phyloP scores from a whole-genome alignment of 2,888 invertebrate genomes.

The Diploptera punctata region DNA sequence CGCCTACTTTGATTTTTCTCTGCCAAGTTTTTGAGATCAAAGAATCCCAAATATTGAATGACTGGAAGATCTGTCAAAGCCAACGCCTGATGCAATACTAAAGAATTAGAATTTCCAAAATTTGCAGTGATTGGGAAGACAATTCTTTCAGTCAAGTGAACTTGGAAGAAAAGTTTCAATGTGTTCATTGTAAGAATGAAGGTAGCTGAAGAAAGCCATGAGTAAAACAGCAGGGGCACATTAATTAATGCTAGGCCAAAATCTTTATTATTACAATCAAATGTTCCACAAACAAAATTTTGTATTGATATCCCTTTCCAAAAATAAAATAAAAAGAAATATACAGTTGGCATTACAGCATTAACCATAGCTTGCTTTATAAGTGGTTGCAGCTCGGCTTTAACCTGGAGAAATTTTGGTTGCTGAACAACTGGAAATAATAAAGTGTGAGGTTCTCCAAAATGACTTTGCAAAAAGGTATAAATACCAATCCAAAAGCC shows the following conservation, averaged over 20 bases:
- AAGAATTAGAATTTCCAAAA: constrained; percentile 46
- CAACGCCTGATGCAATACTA: constrained; percentile 69
- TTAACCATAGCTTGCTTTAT: constrained; percentile 64
- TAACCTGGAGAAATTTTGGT: constrained; percentile 71
- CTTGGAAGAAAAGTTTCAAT: constrained; percentile 73
- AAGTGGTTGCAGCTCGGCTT: constrained; percentile 62
- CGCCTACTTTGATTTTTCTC: constrained; percentile 67
- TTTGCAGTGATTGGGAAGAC: constrained; percentile 67
- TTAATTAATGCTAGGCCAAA: constrained; percentile 59
- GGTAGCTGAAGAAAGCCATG: constrained; percentile 73
- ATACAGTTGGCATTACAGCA: constrained; percentile 67
- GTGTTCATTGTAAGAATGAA: constrained; percentile 73
- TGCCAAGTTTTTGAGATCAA: constrained; percentile 73
- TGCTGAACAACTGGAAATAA: constrained; percentile 75
- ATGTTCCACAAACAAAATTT: constrained; percentile 59
- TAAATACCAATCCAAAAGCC: constrained; percentile 73
- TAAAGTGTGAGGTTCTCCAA: constrained; percentile 62
- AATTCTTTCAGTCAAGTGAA: constrained; percentile 73
- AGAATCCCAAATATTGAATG: constrained; percentile 76
- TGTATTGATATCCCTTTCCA: constrained; percentile 65
- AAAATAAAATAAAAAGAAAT: constrained; percentile 67
- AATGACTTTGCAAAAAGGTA: constrained; percentile 64
- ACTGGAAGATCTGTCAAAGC: constrained; percentile 67
- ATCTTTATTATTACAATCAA: constrained; percentile 62
- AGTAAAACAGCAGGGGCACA: constrained; percentile 64